A percentile compares a stretch with the other conserved stretches of the same genome.
phyloP scores from a whole-genome alignment of 2,797 vertebrate genomes.

The Sebastolobus alascanus region DNA sequence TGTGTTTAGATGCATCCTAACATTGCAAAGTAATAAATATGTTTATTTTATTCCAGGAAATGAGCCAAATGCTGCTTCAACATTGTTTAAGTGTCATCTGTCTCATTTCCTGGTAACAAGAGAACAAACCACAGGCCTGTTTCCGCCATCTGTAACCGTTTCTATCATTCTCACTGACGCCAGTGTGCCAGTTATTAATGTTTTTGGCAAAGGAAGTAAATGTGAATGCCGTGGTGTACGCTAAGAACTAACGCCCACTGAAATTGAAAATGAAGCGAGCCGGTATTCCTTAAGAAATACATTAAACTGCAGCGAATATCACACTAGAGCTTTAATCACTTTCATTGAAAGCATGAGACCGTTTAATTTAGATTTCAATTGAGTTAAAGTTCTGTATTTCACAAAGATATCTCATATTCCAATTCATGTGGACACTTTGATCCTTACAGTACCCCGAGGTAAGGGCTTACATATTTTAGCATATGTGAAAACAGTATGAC shows the following conservation, averaged over 20 bases:
- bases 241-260: not conserved
- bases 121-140: slow-evolving; percentile 1
- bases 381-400: slow-evolving; percentile 21
- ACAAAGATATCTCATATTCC: slow-evolving; percentile 11
- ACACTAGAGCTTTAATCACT: slow-evolving; percentile 26
- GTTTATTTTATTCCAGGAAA: slow-evolving; percentile 33
- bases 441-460: not conserved
- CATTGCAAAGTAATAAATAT: slow-evolving; percentile 6
- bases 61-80: slow-evolving; percentile 22
- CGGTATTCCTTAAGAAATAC: slow-evolving; percentile 20
- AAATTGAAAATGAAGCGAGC: slow-evolving; percentile 36
- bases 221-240: not conserved
- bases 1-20: slow-evolving; percentile 12
- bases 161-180: not conserved
- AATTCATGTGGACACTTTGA: slow-evolving; percentile 15
- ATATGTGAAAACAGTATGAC: not conserved
- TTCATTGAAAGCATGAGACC: slow-evolving; percentile 16
- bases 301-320: slow-evolving; percentile 30
- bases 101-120: slow-evolving; percentile 22
- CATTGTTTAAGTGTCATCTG: not conserved
- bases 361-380: slow-evolving; percentile 44
- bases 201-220: slow-evolving; percentile 11
- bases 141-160: not conserved
- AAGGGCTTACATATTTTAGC: not conserved
- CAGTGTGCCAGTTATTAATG: slow-evolving; percentile 8